phyloP scores from a whole-genome alignment of 2,888 invertebrate genomes.

The Tetragonisca angustula region DNA sequence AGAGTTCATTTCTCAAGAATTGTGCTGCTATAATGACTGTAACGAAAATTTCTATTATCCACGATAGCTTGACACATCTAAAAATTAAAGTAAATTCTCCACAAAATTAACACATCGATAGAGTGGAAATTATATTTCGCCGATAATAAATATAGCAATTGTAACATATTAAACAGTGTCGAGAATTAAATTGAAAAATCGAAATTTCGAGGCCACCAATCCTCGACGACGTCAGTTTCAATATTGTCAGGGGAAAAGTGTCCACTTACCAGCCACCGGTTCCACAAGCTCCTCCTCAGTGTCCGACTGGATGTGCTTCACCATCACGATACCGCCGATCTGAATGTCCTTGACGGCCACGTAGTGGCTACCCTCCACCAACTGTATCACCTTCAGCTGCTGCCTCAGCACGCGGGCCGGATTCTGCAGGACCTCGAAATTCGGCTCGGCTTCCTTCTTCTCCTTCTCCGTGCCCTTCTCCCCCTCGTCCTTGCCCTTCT shows the following conservation, averaged over 20 bases:
- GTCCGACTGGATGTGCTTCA: conserved; percentile 92
- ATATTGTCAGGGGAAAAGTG: not conserved
- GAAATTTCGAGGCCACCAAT: no score
- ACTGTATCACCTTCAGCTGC: conserved; percentile 91
- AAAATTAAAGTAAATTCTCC: no score
- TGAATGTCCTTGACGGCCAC: conserved; percentile 95
- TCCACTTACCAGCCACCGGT: conserved; percentile 89
- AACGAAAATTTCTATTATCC: no score
- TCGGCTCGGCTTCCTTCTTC: conserved; percentile 94
- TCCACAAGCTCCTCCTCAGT: conserved; percentile 95
- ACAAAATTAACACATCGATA: no score
- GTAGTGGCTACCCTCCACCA: conserved; percentile 93
- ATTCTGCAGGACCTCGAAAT: conserved; percentile 95
- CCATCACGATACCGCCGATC: conserved; percentile 98
- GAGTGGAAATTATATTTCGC: no score
- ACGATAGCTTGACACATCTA: no score
- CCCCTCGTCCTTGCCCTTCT: conserved; percentile 80
- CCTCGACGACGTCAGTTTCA: no score
- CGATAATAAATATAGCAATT: no score
- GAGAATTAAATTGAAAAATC: no score
- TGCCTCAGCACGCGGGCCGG: conserved; percentile 97
- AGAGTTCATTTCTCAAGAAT: no score
- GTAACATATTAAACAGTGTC: no score
- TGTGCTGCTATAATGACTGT: no score
- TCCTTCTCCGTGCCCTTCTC: conserved; percentile 84